A percentile compares a stretch with the other conserved stretches of the same genome.
phyloP scores from a whole-genome alignment of 2,888 invertebrate species.

The Limnephilus marmoratus region DNA sequence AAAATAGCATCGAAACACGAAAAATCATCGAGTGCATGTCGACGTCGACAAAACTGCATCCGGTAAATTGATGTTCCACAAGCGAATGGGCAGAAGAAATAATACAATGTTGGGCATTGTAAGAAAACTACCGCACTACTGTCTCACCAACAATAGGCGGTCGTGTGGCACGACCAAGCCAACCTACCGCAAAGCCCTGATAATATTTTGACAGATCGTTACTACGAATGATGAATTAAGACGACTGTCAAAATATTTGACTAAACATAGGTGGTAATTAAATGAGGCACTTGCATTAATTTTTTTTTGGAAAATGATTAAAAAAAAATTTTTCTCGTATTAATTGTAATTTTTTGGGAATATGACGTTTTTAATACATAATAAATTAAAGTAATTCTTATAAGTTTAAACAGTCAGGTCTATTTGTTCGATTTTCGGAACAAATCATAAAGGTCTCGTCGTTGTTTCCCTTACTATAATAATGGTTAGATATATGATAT shows the following conservation, averaged over 20 bases:
- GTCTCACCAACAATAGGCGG: constrained; percentile 22
- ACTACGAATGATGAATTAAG: constrained; percentile 35
- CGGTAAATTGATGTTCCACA: not conserved
- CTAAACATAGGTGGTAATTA: not conserved
- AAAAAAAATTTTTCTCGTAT: no score
- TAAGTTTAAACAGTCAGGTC: no score
- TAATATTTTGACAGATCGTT: constrained; percentile 59
- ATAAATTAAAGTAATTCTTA: no score
- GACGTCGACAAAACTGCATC: constrained; percentile 17
- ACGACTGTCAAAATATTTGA: constrained; percentile 19
- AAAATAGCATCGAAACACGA: not conserved
- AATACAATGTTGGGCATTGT: constrained; percentile 10
- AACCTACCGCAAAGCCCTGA: constrained; percentile 61
- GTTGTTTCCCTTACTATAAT: no score
- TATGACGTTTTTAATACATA: no score
- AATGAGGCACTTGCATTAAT: not conserved
- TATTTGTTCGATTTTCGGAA: no score
- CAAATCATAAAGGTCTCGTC: no score
- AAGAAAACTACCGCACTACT: not conserved
- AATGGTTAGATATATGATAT: no score
- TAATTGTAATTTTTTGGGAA: no score
- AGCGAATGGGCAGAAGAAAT: not conserved
- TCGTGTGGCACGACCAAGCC: constrained; percentile 56
- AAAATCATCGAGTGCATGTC: constrained; percentile 19
- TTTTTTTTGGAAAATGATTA: not conserved